phyloP scores from a whole-genome alignment of 1,140 invertebrate genomes.

The Drosophila guanche region DNA sequence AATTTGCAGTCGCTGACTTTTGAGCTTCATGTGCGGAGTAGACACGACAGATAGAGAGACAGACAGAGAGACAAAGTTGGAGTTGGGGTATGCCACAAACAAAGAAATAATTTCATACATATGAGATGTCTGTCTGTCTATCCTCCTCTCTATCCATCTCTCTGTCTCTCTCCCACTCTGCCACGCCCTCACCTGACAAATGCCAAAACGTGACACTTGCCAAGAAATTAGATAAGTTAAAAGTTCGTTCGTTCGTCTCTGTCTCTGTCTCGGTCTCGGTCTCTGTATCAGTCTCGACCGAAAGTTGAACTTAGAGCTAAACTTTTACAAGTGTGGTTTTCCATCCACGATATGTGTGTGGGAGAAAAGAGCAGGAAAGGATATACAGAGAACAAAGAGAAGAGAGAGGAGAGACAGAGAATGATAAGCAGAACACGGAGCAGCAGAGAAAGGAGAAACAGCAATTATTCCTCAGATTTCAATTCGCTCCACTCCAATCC shows the following conservation, averaged over 20 bases:
- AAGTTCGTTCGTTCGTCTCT: conserved; percentile 57
- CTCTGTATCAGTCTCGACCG: neutral
- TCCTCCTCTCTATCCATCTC: neutral
- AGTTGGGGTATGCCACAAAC: conserved; percentile 23
- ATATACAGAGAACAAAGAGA: neutral
- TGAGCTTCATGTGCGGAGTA: conserved; percentile 48
- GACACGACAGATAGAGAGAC: neutral
- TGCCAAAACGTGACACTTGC: conserved; percentile 81
- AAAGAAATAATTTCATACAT: conserved; percentile 65
- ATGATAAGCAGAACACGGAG: too few species aligned
- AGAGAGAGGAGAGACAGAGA: neutral
- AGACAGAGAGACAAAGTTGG: neutral
- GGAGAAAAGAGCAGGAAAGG: neutral
- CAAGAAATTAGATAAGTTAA: conserved; percentile 80
- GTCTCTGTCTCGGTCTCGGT: conserved; percentile 9
- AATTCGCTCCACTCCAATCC: too few species aligned
- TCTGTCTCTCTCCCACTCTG: conserved; percentile 9
- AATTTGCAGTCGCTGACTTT: conserved; percentile 81
- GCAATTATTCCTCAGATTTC: too few species aligned
- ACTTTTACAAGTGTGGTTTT: neutral
- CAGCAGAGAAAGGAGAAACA: too few species aligned
- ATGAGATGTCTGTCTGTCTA: conserved; percentile 22
- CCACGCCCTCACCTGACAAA: conserved; percentile 69
- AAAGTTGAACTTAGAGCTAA: too few species aligned
- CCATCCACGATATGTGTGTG: neutral